A percentile compares a stretch with the other conserved stretches of the same genome.
Conservation (phyloP, 2,797 vertebrate species). For the Picus viridis region DNA sequence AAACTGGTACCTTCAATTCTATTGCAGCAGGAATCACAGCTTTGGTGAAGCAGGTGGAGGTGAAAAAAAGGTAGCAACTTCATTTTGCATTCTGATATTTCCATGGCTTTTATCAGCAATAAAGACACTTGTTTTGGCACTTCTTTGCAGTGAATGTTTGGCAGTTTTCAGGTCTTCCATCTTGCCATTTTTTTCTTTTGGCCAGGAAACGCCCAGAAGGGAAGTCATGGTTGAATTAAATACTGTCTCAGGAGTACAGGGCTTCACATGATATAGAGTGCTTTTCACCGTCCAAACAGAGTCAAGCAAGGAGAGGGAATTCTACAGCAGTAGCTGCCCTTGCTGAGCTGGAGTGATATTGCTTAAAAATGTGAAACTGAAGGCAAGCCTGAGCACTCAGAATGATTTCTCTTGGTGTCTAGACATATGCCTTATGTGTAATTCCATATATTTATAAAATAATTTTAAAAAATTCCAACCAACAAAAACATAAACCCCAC, state of each 20-base stretch:
- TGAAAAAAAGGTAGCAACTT: constrained; percentile 51
- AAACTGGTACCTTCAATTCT: neutral
- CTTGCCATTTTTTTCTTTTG: constrained; percentile 52
- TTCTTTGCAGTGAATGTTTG: constrained; percentile 58
- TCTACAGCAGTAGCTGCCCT: neutral
- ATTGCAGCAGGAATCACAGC: neutral
- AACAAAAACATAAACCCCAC: no score
- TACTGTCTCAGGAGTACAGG: constrained; percentile 23
- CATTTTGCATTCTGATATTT: constrained; percentile 60
- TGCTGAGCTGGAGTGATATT: neutral
- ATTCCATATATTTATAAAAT: neutral
- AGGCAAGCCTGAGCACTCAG: neutral
- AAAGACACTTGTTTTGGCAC: constrained; percentile 56
- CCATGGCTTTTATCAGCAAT: constrained; percentile 54
- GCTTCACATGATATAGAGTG: constrained; percentile 34
- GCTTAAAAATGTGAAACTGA: neutral
- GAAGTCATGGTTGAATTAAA: constrained; percentile 58
- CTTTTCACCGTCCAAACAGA: constrained; percentile 45
- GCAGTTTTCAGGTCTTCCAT: constrained; percentile 39
- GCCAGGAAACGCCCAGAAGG: constrained; percentile 61
- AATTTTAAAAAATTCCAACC: neutral
- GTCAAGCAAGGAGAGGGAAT: neutral
- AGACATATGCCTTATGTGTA: neutral
- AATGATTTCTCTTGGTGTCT: neutral
- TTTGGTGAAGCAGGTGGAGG: constrained; percentile 37